Conservation (phyloP, 2,797 vertebrate genomes). For the Epinephelus coioides region DNA sequence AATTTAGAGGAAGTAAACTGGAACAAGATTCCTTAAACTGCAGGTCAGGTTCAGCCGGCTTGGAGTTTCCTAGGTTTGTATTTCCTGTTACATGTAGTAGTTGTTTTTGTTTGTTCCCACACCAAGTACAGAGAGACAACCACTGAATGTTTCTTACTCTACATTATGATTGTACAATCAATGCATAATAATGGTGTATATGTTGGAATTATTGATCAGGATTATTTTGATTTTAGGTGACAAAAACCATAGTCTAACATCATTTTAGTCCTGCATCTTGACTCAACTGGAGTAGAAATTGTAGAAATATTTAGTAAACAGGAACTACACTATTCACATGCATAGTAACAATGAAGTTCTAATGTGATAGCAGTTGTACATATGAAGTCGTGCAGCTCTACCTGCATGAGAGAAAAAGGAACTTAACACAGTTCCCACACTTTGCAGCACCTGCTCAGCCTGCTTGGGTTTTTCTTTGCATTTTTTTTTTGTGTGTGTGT, state of each 20-base stretch:
- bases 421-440: conserved; percentile 31
- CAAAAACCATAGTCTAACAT: neutral
- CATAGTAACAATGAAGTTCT: neutral
- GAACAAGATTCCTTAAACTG: conserved; percentile 57
- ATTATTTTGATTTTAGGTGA: neutral
- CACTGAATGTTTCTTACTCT: neutral
- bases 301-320: neutral
- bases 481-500: neutral
- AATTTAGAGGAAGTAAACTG: conserved; percentile 23
- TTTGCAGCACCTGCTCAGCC: neutral
- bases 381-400: conserved; percentile 17
- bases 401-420: conserved; percentile 27
- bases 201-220: neutral
- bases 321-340: neutral
- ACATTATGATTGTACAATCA: neutral
- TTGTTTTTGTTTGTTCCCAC: neutral
- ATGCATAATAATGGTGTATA: neutral
- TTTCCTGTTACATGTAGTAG: conserved; percentile 30
- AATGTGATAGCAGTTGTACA: conserved; percentile 6
- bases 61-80: neutral
- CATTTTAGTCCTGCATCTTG: neutral
- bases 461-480: neutral
- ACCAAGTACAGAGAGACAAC: neutral
- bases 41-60: conserved; percentile 50
- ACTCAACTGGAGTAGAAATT: neutral